Evolutionary conservation across 2,797 vertebrate genomes (phyloP), one percentile per base, ranked within the genome.

Genomic region (Lophius americanus): DNA sequence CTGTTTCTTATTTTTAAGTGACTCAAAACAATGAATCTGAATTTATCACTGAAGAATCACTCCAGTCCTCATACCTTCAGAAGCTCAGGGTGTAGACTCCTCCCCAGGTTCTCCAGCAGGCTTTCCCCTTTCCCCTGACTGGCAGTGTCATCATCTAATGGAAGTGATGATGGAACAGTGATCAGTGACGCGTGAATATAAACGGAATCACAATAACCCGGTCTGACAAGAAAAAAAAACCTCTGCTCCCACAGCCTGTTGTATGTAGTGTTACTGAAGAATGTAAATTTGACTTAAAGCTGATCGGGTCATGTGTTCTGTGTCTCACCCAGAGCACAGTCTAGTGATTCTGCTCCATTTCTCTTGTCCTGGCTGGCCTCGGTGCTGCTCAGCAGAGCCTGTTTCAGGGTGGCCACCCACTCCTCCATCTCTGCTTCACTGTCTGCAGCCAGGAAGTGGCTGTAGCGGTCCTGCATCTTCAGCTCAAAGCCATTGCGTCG

Each of bases 381-480:
- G 0, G 86, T 81, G 78, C 95, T 94, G 89, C 93, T 94, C 91
- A 96, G 96, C 81, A 99, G 95, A 64, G 96, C 96, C 85, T 96
- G 98, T 75, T 91, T 96, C 83, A 99, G 91, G 0, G 95, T 98
- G 64, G 75, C 81, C 80, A 98, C 92, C 98, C 98, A 99, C 11
- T 99, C 97, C 76, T 99, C 97, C 97, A 98, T 97, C 91, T 99
- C 98, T 51, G 92, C 94, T 77, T 99, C 98, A 0, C 90, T 98
- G 83, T 99, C 98, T 5, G 98, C 96, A 3, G 96, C 96, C 70
- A 99, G 91, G 74, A 96, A 96, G 93, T 98, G 96, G 89, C 96
- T 98, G 88, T 96, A 96, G 79, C 97, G 95, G 76, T 99, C 97
- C 67, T 98, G 94, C 89, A 98, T 99, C 92, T 97, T 98, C 63